Percentiles rank a stretch among this genome's conserved stretches.
These are phyloP conservation scores for Conger conger DNA, from an alignment of 2,113 vertebrate species.

Conservation along the genomic window DNA sequence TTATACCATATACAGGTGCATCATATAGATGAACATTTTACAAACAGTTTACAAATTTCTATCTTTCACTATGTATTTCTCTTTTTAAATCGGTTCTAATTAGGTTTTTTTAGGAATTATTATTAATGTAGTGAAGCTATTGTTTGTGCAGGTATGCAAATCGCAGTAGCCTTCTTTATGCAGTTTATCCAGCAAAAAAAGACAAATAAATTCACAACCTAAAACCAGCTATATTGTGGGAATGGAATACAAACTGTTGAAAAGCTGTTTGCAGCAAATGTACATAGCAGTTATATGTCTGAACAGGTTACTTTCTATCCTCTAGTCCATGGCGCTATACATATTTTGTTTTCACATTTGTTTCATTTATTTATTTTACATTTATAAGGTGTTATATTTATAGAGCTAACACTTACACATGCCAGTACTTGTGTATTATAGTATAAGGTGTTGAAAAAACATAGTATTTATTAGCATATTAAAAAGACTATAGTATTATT, in stretches of 20 bases:
- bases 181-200: neutral
- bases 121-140: neutral
- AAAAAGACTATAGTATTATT: conserved; percentile 38
- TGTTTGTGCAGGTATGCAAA: conserved; percentile 14
- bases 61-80: neutral
- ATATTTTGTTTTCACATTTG: conserved; percentile 26
- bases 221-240: conserved; percentile 37
- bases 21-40: neutral
- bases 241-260: conserved; percentile 42
- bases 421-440: conserved; percentile 41
- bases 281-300: conserved; percentile 32
- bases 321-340: conserved; percentile 19
- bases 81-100: neutral
- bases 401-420: conserved; percentile 22
- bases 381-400: conserved; percentile 35
- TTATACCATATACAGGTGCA: neutral
- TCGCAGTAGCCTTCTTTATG: neutral
- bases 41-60: neutral
- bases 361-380: conserved; percentile 32
- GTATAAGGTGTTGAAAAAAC: conserved; percentile 37
- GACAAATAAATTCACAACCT: conserved; percentile 14
- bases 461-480: conserved; percentile 42
- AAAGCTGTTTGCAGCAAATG: neutral
- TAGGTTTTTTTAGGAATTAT: neutral
- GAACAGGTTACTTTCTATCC: conserved; percentile 3